Evolutionary conservation across 1,140 invertebrate genomes (phyloP), one percentile per base, ranked within the genome.

Genomic region (Zaprionus taronus): DNA sequence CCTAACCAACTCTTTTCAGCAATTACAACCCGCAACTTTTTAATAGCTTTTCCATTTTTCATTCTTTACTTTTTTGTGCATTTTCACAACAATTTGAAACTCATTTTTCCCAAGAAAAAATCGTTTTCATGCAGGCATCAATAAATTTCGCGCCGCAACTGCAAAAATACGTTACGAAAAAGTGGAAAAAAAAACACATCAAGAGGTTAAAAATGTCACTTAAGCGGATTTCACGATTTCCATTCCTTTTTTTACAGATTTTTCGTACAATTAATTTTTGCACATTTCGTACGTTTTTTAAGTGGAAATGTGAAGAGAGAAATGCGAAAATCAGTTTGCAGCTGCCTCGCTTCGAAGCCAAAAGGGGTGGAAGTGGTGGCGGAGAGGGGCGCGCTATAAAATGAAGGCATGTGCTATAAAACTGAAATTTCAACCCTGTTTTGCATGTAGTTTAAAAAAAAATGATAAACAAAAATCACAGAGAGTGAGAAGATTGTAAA

Each of bases 151-250:
- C 31, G 9, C 9, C 2, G 9, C 31, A 34, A 34, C 31, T 28
- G 36, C 36, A 62, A 80, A 87, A 84, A 89, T 81, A 89, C 85
- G 81, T 89, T 89, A 90, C 81, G 11, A 79, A 62, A 26, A 47
- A 36, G 58, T 68, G 34, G 11, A 47, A 49, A 76, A n/a, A n/a
- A 78, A 60, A 41, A 68, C 63, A 24, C 63, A 61, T 72, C 66
- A 81, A 90, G 76, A 89, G 85, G 85, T 89, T 89, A 89, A 82
- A 47, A 87, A 89, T 85, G 85, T 90, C 85, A 91, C 76, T 77
- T 85, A 82, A 85, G 81, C 79, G 51, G 85, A 89, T 87, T 83
- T 55, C 7, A 47, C 36, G 36, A 38, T 38, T 38, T 14, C 36
- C 2, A 47, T 47, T 26, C 26, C 11, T 24, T n/a, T 61, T 71